Evolutionary conservation across 2,797 vertebrate species (phyloP), one percentile per base, ranked within the genome.

Genomic region (Denticeps clupeoides): DNA sequence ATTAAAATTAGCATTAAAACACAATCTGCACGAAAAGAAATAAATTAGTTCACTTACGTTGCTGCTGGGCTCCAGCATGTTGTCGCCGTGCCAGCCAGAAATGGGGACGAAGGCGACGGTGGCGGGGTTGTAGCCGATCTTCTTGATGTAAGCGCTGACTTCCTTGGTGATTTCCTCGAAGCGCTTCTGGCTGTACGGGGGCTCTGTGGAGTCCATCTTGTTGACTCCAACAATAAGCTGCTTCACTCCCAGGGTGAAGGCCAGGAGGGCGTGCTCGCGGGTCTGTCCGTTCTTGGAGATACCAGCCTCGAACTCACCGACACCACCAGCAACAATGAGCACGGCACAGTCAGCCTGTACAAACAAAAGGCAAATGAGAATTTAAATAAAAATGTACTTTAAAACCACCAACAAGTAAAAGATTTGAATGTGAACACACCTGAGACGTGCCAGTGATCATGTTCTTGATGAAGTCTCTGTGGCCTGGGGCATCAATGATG

Each of bases 161-260:
- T 87, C 83, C 77, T 86, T 87, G 13, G 61, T 64, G 76, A 87
- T 87, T 41, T 87, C 84, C 62, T 85, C 81, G 3, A 63, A 86
- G 57, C 83, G 82, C 13, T 54, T 16, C 72, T 81, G 77, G 74
- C 78, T 82, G 78, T 85, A 87, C 9, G 79, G 73, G 55, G 84
- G 83, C 68, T 86, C 84, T 0, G 84, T 86, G 64, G 78, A 82
- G 72, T 86, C 83, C 83, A 86, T 87, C 70, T 87, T 86, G 82
- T 87, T 86, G 63, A 86, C 75, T 1, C 82, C 84, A 2, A 83
- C 81, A 1, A 81, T 78, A 51, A 81, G 77, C 72, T 85, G 82
- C 64, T 83, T 84, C 55, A 87, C 84, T 7, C 84, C 83, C 1
- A 85, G 72, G 9, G 82, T 84, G 74, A 55, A 85, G 51, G 83